A percentile compares a stretch with the other conserved stretches of the same genome.
Conservation (phyloP, 2,888 invertebrate genomes). For the Platynereis dumerilii region DNA sequence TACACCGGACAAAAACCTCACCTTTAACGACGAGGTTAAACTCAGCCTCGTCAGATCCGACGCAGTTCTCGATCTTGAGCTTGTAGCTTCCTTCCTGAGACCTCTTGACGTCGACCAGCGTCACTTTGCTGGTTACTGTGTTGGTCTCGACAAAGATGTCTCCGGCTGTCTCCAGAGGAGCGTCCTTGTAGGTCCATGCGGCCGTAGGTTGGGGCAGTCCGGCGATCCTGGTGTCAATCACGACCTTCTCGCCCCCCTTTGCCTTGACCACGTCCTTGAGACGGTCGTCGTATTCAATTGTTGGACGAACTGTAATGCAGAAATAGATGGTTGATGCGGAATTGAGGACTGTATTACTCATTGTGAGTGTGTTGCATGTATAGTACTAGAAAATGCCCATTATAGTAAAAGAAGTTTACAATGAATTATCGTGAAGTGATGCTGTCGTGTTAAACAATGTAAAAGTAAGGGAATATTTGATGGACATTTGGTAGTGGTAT, state of each 20-base stretch:
- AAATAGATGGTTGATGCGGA: too few relatives aligned
- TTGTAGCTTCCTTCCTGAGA: conserved; percentile 56
- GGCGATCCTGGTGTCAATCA: conserved; percentile 68
- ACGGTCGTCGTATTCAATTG: conserved; percentile 72
- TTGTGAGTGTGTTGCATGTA: too few relatives aligned
- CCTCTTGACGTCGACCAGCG: conserved; percentile 35
- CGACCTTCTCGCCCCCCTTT: conserved; percentile 64
- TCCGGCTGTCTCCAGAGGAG: conserved; percentile 44
- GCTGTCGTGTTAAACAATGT: too few relatives aligned
- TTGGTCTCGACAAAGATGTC: conserved; percentile 25
- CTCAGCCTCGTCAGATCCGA: conserved; percentile 35
- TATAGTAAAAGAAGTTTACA: too few relatives aligned
- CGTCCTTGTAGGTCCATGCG: conserved; percentile 74
- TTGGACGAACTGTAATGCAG: conserved; percentile 31
- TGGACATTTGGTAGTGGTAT: too few relatives aligned
- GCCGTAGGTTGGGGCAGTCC: conserved; percentile 78
- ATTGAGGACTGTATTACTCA: too few relatives aligned
- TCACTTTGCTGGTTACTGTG: conserved; percentile 21
- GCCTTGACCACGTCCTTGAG: conserved; percentile 71
- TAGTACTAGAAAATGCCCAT: too few relatives aligned
- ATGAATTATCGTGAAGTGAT: too few relatives aligned
- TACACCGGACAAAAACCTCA: too few relatives aligned
- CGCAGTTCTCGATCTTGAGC: conserved; percentile 36
- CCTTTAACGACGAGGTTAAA: conserved; percentile 35
- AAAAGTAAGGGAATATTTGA: too few relatives aligned